Percentiles rank a stretch among this genome's conserved stretches.
Evolutionary conservation across 2,113 vertebrate genomes (phyloP).

Genomic region (Myotis lucifugus): DNA sequence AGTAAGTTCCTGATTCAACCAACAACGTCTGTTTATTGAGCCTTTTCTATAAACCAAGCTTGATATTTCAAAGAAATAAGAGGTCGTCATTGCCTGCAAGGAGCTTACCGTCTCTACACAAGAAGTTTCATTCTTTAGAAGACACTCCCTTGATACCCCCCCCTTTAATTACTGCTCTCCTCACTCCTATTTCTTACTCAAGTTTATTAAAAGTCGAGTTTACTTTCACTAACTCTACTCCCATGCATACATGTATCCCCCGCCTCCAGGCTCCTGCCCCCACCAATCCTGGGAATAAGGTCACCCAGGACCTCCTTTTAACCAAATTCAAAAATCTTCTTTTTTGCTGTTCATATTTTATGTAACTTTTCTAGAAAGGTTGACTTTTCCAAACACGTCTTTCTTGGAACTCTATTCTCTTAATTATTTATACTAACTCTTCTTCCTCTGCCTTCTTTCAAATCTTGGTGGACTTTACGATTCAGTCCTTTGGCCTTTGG

Average conservation of each 20-base stretch:
- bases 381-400: not conserved
- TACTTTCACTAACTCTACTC: not conserved
- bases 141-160: not conserved
- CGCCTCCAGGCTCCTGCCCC: not conserved
- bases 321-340: not conserved
- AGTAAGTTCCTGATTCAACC: not conserved
- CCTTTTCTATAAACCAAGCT: not conserved
- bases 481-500: not conserved
- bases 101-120: not conserved
- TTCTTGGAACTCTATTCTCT: not conserved
- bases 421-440: not conserved
- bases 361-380: not conserved
- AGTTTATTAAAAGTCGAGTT: not conserved
- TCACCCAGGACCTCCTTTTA: not conserved
- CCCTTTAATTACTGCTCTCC: not conserved
- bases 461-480: not conserved
- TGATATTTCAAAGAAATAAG: slow-evolving; percentile 18
- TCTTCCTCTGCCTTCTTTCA: not conserved
- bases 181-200: not conserved
- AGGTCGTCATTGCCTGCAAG: not conserved
- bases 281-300: not conserved
- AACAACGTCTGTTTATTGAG: not conserved
- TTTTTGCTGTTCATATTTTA: not conserved
- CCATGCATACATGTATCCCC: not conserved
- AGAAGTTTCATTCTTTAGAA: not conserved